Evolutionary conservation across 2,888 invertebrate species (phyloP), one percentile per base, ranked within the genome.

Genomic region (Dolichomitus sp.): DNA sequence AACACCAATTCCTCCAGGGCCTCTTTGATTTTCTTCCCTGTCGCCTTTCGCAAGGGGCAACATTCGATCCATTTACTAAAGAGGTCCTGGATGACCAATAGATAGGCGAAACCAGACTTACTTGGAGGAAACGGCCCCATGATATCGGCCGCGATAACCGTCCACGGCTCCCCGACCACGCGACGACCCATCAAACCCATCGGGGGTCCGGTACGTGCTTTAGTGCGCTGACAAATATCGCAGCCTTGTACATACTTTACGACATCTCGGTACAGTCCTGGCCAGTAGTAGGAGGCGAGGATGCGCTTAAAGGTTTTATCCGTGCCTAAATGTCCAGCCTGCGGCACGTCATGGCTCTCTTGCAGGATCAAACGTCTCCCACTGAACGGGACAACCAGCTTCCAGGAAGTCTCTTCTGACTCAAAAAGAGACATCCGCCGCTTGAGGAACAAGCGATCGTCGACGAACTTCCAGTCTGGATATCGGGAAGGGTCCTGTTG

Each of bases 231-330:
- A 72, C 89, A 90, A 0, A 30, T 37, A 0, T 81, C 68, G 50
- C 89, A 89, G 0, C 11, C 65, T 7, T 69, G 40, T 0, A 89
- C 87, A 30, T 85, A 89, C 1, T 48, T 27, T 2, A 37, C 42
- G 0, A 89, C 84, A 1, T 87, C 85, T 0, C 37, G 6, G 1
- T 37, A 19, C 78, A 86, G 70, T 0, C 75, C 66, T 0, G 87
- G 87, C 87, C 89, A 89, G 42, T 82, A 88, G 40, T 87, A 88
- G 1, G n/a, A 5, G 0, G 6, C 12, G 0, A 57, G 40, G 3
- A 84, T 54, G 6, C 84, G 42, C 0, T 37, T 14, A 1, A 72
- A 72, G 0, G 86, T 88, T 54, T 86, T 87, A 9, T 68, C 61
- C 0, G 84, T 68, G 0, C 89, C 89, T 6, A 84, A 54, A 48